phyloP scores from a whole-genome alignment of 1,140 invertebrate genomes.

The Cydia pomonella region DNA sequence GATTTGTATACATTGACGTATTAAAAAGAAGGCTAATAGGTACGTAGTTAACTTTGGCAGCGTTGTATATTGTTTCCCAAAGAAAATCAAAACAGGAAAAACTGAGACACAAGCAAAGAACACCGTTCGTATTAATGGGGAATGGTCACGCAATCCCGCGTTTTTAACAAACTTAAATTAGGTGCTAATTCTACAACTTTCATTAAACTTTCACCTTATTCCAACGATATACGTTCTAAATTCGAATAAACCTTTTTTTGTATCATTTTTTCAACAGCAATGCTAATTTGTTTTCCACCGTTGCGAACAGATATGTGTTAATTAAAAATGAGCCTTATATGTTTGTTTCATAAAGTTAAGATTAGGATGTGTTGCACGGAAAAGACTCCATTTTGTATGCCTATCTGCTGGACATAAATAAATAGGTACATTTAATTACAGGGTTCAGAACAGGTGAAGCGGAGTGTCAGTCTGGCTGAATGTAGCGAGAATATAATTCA shows the following conservation, averaged over 20 bases:
- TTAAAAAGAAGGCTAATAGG: slow-evolving; percentile 12
- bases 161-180: slow-evolving; percentile 8
- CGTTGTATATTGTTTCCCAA: background rate
- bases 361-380: background rate
- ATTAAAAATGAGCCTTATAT: slow-evolving; percentile 8
- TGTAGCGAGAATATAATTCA: slow-evolving; percentile 7
- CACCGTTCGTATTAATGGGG: slow-evolving; percentile 37
- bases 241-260: background rate
- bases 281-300: background rate
- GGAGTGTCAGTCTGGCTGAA: background rate
- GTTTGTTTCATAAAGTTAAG: background rate
- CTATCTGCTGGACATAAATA: slow-evolving; percentile 23
- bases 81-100: slow-evolving; percentile 45
- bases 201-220: background rate
- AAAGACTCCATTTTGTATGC: slow-evolving; percentile 16
- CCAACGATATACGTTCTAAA: background rate
- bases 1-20: slow-evolving; percentile 47
- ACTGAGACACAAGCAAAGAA: slow-evolving; percentile 56
- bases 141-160: slow-evolving; percentile 11
- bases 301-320: too few species aligned
- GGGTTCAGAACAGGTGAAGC: slow-evolving; percentile 5
- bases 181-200: too few species aligned
- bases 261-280: background rate
- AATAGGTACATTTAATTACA: slow-evolving; percentile 29
- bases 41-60: background rate